These are phyloP conservation scores for Candidula unifasciata DNA, from an alignment of 2,888 invertebrate genomes.

Conservation along the genomic window DNA sequence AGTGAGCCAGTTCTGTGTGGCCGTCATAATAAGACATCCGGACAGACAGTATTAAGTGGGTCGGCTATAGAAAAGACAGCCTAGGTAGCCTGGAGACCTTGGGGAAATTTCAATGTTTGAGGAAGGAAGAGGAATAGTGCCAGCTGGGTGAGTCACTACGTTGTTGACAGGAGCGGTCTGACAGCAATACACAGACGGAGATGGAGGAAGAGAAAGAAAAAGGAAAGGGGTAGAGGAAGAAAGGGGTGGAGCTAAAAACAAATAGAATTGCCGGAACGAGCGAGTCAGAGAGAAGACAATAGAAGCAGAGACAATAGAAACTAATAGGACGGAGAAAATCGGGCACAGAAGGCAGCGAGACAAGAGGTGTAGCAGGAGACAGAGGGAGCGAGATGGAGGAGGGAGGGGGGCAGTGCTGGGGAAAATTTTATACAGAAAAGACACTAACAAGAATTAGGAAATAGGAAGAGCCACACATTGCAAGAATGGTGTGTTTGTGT, in stretches of 20 bases:
- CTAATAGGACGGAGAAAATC: neutral
- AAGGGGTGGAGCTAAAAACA: neutral
- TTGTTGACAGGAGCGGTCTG: neutral
- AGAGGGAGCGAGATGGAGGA: neutral
- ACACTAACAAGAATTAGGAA: too few species aligned
- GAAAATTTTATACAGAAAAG: too few species aligned
- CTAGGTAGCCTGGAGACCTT: neutral
- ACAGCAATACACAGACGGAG: neutral
- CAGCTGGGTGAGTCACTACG: neutral
- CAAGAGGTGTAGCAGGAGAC: neutral
- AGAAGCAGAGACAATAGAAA: neutral
- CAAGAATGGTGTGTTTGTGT: neutral
- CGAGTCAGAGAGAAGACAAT: too few species aligned
- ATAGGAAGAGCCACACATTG: neutral
- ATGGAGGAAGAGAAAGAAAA: neutral
- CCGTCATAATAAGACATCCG: neutral
- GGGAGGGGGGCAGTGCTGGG: neutral
- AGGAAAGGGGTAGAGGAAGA: neutral
- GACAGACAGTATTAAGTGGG: slow-evolving; percentile 8
- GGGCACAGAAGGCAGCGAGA: neutral
- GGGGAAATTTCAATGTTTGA: neutral
- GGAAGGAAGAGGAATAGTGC: neutral
- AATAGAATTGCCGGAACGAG: too few species aligned
- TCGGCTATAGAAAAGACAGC: neutral
- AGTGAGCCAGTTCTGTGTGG: slow-evolving; percentile 8